Evolutionary conservation across 2,888 invertebrate species (phyloP).

Genomic region (Apamea monoglypha): DNA sequence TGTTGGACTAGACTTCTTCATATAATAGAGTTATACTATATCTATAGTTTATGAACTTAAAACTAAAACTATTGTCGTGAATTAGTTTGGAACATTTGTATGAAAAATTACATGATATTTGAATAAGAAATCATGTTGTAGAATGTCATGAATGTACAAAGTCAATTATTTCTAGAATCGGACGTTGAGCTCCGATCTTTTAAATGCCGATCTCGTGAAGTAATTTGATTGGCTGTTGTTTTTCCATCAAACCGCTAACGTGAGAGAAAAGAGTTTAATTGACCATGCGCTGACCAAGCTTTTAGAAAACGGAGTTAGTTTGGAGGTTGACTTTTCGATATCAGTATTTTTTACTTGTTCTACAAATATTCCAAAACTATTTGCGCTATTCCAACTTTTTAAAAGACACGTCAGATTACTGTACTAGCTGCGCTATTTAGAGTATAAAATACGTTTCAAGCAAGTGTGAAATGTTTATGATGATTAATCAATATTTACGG

Average conservation of each 20-base stretch:
- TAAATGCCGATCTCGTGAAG: neutral
- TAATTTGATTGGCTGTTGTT: neutral
- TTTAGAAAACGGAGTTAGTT: neutral
- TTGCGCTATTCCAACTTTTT: slow-evolving; percentile 4
- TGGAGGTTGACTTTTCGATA: neutral
- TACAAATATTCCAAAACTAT: slow-evolving; percentile 51
- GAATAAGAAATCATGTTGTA: slow-evolving; percentile 21
- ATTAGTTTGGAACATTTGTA: slow-evolving; percentile 50
- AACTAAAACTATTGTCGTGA: slow-evolving; percentile 10
- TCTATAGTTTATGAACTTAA: slow-evolving; percentile 28
- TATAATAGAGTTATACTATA: slow-evolving; percentile 33
- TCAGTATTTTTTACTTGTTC: slow-evolving; percentile 7
- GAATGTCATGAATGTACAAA: slow-evolving; percentile 26
- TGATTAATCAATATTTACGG: neutral
- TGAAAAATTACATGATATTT: neutral
- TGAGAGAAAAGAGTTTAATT: neutral
- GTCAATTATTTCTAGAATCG: slow-evolving; percentile 49
- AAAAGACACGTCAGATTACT: neutral
- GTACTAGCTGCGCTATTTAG: neutral
- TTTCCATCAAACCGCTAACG: neutral
- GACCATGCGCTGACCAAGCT: too few species aligned
- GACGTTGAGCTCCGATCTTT: neutral
- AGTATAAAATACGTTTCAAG: neutral
- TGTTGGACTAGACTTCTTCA: slow-evolving; percentile 46
- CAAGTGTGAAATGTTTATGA: neutral